Base-by-base conservation (phyloP, 2,113 vertebrate genomes). In the Lophius piscatorius region DNA sequence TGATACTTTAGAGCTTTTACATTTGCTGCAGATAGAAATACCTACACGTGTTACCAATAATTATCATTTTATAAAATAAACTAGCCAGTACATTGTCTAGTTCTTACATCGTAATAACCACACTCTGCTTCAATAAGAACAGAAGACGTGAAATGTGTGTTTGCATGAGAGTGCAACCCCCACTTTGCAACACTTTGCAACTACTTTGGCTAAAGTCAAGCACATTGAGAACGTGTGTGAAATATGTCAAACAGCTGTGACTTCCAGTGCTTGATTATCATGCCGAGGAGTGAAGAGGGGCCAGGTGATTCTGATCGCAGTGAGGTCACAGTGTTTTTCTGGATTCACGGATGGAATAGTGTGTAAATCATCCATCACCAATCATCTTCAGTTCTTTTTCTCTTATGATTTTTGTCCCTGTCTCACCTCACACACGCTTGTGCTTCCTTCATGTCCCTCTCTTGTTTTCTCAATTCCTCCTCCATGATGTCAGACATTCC, bases 231-330 rank as follows among this genome's bases (percentile, higher is more conserved):
- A 36, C 57, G 63, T 69, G 52, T 72, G 72, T 66, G 50, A 75
- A 75, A 54, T 59, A 54, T 59, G 35, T 42, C 44, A 24, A 48
- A 62, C 80, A 76, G 61, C 75, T 76, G 85, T 60, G 44, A 0
- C 66, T 66, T 69, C 55, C 12, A 24, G 31, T 66, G 78, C 68
- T 78, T 85, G 76, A 70, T 75, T 57, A 39, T 10, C 28, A 21
- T 58, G 35, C 47, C 59, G 38, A 57, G 48, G 23, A 67, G 62
- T 39, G 68, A 70, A 57, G 49, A 28, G 44, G 55, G 18, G 11
- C 28, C 10, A 16, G 31, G 5, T 21, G 13, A 49, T 16, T 31
- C 6, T 14, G 26, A 26, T 49, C 50, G 18, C 44, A 36, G 34
- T 42, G 31, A 9, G 66, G 41, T 79, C 55, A 28, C 36, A 17